Evolutionary conservation across 2,888 invertebrate species (phyloP), one percentile per base, ranked within the genome.

Genomic region (Protonemura montana): DNA sequence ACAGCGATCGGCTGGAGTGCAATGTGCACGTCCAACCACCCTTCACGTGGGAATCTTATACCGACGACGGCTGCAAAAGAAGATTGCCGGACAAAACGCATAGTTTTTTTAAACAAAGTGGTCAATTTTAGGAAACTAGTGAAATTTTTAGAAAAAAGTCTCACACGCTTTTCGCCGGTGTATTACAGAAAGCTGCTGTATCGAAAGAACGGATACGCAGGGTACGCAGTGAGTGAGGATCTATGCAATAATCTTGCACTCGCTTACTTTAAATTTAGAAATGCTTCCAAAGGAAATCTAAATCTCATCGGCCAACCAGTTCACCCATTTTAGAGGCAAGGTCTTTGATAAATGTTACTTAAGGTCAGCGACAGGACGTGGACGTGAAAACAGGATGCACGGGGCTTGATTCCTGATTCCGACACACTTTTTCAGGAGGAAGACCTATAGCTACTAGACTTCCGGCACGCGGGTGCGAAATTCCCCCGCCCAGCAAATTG

Each of bases 1-100:
- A 59, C 59, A 59, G 59, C 59, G 13, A 10, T 59, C 35, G 35
- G 3, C 13, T 59, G 1, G 16, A 59, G 59, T 10, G 7, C 59
- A 2, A 21, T 13, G 41, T 13, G 13, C 41, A 41, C 41, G 21
- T 59, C 59, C 13, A 59, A 59, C 21, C 10, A 10, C 7, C 59
- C 59, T 59, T 59, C 59, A 59, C 59, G 59, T 59, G 59, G 59
- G 59, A 59, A 59, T 59, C 59, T 59, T 59, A n/a, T n/a, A 59
- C 16, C 59, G 13, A 59, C 3, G 3, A 59, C 59, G 7, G 2
- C 21, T 59, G 16, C 1, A 59, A 35, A 35, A 3, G 35, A 35
- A 35, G 35, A 35, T 35, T 35, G 5, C 35, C 35, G 3, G 35
- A 35, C 35, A 10, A 35, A 35, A 35, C 35, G 35, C 35, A 35